Evolutionary conservation across 2,113 vertebrate species (phyloP).

Genomic region (Gulo gulo): DNA sequence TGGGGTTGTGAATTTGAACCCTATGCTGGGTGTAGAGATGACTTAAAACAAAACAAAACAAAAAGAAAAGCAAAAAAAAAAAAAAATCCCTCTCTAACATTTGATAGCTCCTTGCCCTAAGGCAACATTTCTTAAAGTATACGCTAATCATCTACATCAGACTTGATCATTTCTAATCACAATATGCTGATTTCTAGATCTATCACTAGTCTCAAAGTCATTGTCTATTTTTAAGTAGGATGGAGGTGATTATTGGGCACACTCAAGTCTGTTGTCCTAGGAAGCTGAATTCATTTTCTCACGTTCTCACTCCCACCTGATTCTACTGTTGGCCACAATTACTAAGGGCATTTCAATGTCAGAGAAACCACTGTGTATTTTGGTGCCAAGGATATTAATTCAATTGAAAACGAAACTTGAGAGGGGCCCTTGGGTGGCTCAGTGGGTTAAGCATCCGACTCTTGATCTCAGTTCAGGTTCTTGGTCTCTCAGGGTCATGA

Average conservation of each 20-base stretch:
- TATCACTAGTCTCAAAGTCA: not conserved
- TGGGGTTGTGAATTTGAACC: not conserved
- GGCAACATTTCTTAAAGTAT: not conserved
- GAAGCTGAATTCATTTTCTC: not conserved
- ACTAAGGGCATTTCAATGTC: not conserved
- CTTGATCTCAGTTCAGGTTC: no score
- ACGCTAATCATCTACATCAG: not conserved
- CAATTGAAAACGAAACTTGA: not conserved
- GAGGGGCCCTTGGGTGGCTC: not conserved
- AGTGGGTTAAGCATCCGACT: not conserved
- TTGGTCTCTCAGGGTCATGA: no score
- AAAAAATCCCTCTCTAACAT: not conserved
- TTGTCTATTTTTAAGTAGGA: not conserved
- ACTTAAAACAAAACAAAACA: not conserved
- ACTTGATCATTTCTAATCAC: not conserved
- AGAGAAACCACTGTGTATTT: not conserved
- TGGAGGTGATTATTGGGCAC: fast-evolving
- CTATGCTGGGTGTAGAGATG: not conserved
- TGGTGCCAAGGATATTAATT: not conserved
- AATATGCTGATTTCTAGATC: not conserved
- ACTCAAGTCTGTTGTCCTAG: not conserved
- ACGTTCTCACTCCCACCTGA: not conserved
- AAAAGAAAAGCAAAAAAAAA: not conserved
- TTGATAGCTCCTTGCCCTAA: not conserved
- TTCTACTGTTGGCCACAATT: not conserved